phyloP scores from a whole-genome alignment of 2,113 vertebrate species.

The Cryptoleucopteryx plumbea region DNA sequence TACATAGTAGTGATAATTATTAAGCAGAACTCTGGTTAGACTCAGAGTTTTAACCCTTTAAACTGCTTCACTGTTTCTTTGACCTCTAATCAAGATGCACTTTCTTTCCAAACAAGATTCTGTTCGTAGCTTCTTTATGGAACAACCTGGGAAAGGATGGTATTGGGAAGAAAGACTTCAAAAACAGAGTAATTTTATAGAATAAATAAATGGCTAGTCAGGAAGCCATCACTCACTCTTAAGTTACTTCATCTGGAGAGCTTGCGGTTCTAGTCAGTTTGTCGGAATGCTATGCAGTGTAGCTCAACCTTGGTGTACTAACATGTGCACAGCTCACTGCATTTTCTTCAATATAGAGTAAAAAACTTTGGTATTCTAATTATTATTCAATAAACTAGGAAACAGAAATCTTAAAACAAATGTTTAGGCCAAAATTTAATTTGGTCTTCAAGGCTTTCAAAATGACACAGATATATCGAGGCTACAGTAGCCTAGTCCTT shows the following conservation, averaged over 20 bases:
- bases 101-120: neutral
- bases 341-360: neutral
- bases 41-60: neutral
- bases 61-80: neutral
- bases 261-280: neutral
- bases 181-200: neutral
- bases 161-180: neutral
- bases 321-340: neutral
- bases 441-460: neutral
- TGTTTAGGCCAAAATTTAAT: neutral
- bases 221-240: neutral
- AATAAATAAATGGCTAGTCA: conserved; percentile 22
- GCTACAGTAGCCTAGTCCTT: neutral
- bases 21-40: neutral
- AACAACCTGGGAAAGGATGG: neutral
- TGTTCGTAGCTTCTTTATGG: neutral
- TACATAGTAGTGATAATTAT: neutral
- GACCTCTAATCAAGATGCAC: neutral
- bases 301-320: neutral
- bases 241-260: conserved; percentile 10
- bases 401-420: neutral
- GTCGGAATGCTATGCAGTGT: neutral
- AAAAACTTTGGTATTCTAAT: neutral
- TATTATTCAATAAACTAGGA: neutral
- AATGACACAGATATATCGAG: neutral